Conservation (phyloP, 1,140 invertebrate genomes). For the Nebria ingens region DNA sequence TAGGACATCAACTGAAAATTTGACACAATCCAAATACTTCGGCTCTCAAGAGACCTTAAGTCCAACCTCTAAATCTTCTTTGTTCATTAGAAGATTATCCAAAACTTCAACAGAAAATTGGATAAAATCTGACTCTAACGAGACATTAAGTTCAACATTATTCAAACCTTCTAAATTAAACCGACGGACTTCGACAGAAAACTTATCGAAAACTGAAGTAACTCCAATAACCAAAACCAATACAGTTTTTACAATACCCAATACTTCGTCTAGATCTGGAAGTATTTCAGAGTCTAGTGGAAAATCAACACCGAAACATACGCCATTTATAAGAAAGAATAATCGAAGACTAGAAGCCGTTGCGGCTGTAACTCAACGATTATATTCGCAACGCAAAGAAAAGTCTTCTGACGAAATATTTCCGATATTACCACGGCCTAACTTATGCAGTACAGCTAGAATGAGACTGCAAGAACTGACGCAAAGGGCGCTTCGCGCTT, state of each 20-base stretch:
- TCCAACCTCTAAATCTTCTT: no score
- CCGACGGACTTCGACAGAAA: slow-evolving; percentile 12
- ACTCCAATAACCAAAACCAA: slow-evolving; percentile 19
- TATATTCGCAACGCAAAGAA: slow-evolving; percentile 49
- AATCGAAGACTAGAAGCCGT: slow-evolving; percentile 45
- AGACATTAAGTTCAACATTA: no score
- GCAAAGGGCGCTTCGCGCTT: slow-evolving; percentile 42
- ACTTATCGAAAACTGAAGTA: slow-evolving; percentile 17
- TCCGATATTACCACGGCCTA: slow-evolving; percentile 37
- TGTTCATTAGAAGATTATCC: no score
- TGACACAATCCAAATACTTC: no score
- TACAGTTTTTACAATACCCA: slow-evolving; percentile 20
- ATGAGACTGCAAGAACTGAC: slow-evolving; percentile 44
- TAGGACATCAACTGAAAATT: no score
- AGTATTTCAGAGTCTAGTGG: slow-evolving; percentile 1
- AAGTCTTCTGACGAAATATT: slow-evolving; percentile 36
- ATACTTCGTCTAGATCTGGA: not conserved
- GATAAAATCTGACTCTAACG: no score
- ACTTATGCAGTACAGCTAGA: slow-evolving; percentile 43
- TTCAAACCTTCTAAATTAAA: slow-evolving; percentile 14
- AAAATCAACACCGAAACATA: not conserved
- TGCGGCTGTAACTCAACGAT: slow-evolving; percentile 53
- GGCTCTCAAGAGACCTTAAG: no score
- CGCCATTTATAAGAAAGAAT: slow-evolving; percentile 1
- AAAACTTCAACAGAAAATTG: no score